These are phyloP conservation scores for Dunckerocampus dactyliophorus DNA, from an alignment of 2,113 vertebrate genomes.

Conservation along the genomic window DNA sequence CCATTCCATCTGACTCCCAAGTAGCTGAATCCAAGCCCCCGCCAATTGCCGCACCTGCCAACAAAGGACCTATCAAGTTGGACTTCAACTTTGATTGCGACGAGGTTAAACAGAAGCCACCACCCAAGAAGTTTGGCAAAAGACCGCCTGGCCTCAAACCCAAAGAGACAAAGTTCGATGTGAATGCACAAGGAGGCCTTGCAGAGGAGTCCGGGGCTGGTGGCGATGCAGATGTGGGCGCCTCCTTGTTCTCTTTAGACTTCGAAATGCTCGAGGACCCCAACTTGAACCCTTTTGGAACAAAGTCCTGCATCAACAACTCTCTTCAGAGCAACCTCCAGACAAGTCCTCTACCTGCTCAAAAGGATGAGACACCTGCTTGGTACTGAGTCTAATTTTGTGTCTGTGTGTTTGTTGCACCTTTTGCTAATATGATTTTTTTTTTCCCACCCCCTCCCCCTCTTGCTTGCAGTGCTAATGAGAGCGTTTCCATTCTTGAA, in stretches of 20 bases:
- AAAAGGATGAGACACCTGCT: neutral
- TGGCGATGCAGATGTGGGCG: conserved; percentile 25
- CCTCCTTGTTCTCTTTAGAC: conserved; percentile 67
- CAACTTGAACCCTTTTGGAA: conserved; percentile 73
- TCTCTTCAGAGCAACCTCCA: conserved; percentile 49
- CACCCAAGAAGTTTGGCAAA: conserved; percentile 72
- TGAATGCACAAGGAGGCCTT: conserved; percentile 18
- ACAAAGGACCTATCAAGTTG: conserved; percentile 63
- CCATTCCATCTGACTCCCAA: neutral
- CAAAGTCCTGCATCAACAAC: conserved; percentile 54
- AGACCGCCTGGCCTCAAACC: conserved; percentile 61
- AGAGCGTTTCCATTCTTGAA: conserved; percentile 9
- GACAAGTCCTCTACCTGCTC: neutral
- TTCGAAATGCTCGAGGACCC: conserved; percentile 71
- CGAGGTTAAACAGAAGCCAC: conserved; percentile 62
- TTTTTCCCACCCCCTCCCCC: too few species aligned
- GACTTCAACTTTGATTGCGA: conserved; percentile 78
- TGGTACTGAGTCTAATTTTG: neutral
- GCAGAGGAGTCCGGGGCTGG: neutral
- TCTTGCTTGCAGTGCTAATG: conserved; percentile 33
- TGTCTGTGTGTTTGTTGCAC: neutral
- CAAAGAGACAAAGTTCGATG: conserved; percentile 47
- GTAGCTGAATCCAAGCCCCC: neutral
- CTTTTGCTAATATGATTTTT: conserved; percentile 2
- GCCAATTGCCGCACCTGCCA: conserved; percentile 12